Evolutionary conservation across 2,113 vertebrate genomes (phyloP), one percentile per base, ranked within the genome.

Genomic region (Saguinus imperator): DNA sequence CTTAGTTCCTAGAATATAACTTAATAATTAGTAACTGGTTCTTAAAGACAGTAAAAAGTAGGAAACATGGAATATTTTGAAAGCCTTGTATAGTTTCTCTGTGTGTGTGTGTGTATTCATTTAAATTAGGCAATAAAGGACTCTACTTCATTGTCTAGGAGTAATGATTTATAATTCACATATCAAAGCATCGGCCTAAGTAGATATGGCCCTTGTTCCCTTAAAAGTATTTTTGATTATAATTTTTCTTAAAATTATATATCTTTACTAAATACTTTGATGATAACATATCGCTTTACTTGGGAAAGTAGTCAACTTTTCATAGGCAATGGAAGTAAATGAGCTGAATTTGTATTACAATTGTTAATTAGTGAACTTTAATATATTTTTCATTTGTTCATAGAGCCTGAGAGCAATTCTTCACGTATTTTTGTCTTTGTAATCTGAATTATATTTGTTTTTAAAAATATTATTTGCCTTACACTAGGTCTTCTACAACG

Each of bases 401-500:
- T 43, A 35, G n/a, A 68, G 3, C 21, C 35, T 55, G 52, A 43
- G 27, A 70, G 10, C 14, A 64, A 4, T 79, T 87, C 35, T 37
- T 32, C 58, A 40, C 17, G 40, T 16, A 9, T 52, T 92, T 95
- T 87, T 96, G 58, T 89, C 27, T 91, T 86, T 72, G 25, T 73
- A 35, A 73, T 75, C 37, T 82, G 27, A 72, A 21, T 66, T 17
- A 1, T 77, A 35, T 57, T 35, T 92, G 23, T 72, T 94, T 95
- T 85, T n/a, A 52, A 35, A 89, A 92, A 88, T 93, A 37, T 94
- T 27, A 3, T 97, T 66, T 97, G 32, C 25, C 97, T 97, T 77
- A 50, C 1, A 25, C 94, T 68, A 99, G 99, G 89, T 99, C 99
- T 92, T 98, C 99, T 55, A 99, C 99, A 88, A 94, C 98, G 12